A percentile compares a stretch with the other conserved stretches of the same genome.
Conservation (phyloP, 1,140 invertebrate species). For the Centruroides vittatus region DNA sequence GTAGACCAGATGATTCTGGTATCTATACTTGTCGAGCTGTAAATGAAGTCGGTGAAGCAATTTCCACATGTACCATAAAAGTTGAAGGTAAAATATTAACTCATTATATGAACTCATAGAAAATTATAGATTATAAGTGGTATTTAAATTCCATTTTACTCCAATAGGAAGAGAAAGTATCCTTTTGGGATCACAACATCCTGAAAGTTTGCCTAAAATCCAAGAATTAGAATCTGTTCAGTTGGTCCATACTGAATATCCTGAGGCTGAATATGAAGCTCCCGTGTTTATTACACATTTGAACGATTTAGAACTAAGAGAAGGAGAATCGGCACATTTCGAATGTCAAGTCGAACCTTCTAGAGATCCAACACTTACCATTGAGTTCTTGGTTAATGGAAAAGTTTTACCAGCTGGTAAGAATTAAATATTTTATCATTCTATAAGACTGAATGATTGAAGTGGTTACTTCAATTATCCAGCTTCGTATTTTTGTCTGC, state of each 20-base stretch:
- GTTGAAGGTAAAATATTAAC: slow-evolving; percentile 44
- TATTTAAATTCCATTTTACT: too few relatives aligned
- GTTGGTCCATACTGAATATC: slow-evolving; percentile 35
- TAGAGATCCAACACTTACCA: slow-evolving; percentile 83
- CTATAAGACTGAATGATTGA: too few relatives aligned
- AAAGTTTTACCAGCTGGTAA: slow-evolving; percentile 9
- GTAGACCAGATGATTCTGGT: slow-evolving; percentile 75
- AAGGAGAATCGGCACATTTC: slow-evolving; percentile 83
- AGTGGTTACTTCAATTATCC: too few relatives aligned
- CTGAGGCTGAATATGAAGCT: slow-evolving; percentile 61
- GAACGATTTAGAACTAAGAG: slow-evolving; percentile 75
- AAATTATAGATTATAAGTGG: too few relatives aligned
- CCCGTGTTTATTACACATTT: slow-evolving; percentile 81
- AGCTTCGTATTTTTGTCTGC: too few relatives aligned
- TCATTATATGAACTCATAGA: too few relatives aligned
- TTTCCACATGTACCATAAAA: slow-evolving; percentile 78
- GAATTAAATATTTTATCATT: too few relatives aligned
- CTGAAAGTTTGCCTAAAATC: slow-evolving; percentile 79
- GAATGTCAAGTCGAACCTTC: slow-evolving; percentile 88
- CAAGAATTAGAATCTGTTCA: slow-evolving; percentile 54
- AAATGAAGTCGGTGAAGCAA: slow-evolving; percentile 76
- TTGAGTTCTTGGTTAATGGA: slow-evolving; percentile 29
- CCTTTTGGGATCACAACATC: slow-evolving; percentile 86
- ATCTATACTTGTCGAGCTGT: slow-evolving; percentile 85
- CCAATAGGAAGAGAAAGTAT: slow-evolving; percentile 35